Percentiles rank a stretch among this genome's conserved stretches.
Evolutionary conservation across 2,888 invertebrate species (phyloP).

Genomic region (Cephus sareptanus): DNA sequence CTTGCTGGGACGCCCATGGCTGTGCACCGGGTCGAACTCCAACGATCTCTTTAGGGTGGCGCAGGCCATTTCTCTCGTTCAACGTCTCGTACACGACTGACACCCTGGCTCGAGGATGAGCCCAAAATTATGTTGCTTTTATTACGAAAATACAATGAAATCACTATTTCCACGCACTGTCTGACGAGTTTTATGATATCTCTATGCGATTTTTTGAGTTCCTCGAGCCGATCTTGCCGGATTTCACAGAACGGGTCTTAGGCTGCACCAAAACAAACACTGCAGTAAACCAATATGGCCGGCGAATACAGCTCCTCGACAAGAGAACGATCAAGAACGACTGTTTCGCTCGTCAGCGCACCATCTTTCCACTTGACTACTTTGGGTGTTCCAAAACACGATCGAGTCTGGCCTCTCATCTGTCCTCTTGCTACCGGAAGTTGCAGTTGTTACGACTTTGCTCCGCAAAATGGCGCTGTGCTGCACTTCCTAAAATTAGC

Average conservation of each 20-base stretch:
- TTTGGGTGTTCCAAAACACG: not conserved
- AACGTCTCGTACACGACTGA: constrained; percentile 36
- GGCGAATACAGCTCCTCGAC: constrained; percentile 46
- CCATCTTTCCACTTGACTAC: constrained; percentile 39
- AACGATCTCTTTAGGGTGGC: constrained; percentile 95
- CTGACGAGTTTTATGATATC: constrained; percentile 6
- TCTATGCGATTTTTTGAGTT: not conserved
- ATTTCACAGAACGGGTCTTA: constrained; percentile 31
- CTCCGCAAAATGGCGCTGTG: not conserved
- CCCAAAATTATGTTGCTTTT: not conserved
- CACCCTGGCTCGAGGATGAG: constrained; percentile 20
- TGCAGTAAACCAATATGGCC: constrained; percentile 62
- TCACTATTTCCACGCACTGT: not conserved
- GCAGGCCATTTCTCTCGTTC: constrained; percentile 88
- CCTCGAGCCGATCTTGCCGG: constrained; percentile 30
- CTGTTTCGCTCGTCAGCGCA: constrained; percentile 41
- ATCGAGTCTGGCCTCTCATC: not conserved
- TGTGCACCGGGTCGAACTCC: constrained; percentile 93
- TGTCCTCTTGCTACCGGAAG: not conserved
- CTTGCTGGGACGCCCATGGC: constrained; percentile 85
- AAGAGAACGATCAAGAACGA: constrained; percentile 41
- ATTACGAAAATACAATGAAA: constrained; percentile 10
- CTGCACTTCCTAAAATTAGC: not conserved
- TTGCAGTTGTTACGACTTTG: not conserved
- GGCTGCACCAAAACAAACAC: constrained; percentile 62